These are phyloP conservation scores for Atrichornis clamosus DNA, from an alignment of 2,113 vertebrate genomes.

Conservation along the genomic window DNA sequence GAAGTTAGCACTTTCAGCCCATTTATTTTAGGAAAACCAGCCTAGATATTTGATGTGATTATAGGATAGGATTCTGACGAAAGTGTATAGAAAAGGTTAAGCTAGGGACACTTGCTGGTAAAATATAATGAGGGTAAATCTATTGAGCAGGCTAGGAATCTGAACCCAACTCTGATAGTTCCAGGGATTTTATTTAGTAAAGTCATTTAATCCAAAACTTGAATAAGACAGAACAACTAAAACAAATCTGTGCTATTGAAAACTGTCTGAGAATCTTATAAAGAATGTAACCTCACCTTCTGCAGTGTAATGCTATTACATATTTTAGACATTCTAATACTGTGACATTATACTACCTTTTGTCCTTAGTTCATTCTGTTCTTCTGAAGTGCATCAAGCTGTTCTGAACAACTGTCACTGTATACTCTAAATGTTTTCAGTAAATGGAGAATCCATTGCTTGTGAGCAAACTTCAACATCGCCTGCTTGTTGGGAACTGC, in stretches of 20 bases:
- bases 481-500: background rate
- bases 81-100: background rate
- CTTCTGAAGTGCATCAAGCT: background rate
- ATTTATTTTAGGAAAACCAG: background rate
- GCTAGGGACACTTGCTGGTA: background rate
- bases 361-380: background rate
- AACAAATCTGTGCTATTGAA: background rate
- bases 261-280: background rate
- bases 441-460: background rate
- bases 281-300: background rate
- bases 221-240: background rate
- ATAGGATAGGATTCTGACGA: background rate
- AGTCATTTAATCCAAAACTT: background rate
- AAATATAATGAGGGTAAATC: background rate
- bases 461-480: background rate
- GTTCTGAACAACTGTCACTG: background rate
- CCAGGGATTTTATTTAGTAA: background rate
- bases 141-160: background rate
- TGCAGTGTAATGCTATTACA: background rate
- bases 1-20: background rate
- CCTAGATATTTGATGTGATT: background rate
- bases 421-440: constrained; percentile 10
- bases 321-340: background rate
- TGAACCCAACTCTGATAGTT: background rate
- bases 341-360: background rate